Evolutionary conservation across 1,140 invertebrate species (phyloP).

Genomic region (Elymnias hypermnestra): DNA sequence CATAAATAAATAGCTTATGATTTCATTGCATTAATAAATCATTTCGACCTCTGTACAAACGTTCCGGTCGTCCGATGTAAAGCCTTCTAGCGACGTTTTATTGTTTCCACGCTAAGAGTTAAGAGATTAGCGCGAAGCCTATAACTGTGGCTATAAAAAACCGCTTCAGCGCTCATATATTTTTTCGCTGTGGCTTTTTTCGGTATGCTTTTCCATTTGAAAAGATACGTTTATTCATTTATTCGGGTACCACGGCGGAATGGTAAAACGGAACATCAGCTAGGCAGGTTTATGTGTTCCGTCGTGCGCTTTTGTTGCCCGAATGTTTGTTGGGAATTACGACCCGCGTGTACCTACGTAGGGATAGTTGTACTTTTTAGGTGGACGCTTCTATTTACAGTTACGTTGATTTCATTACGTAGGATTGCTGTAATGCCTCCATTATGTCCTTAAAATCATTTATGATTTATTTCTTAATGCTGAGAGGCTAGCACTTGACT

Average conservation of each 20-base stretch:
- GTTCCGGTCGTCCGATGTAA: background rate
- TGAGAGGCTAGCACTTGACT: too few relatives aligned
- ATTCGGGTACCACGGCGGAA: slow-evolving; percentile 23
- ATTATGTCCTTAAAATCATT: too few relatives aligned
- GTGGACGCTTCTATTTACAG: slow-evolving; percentile 13
- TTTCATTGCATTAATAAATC: too few relatives aligned
- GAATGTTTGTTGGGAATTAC: slow-evolving; percentile 29
- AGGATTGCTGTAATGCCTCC: background rate
- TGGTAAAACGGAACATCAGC: slow-evolving; percentile 18
- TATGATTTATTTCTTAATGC: too few relatives aligned
- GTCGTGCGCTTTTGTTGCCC: slow-evolving; percentile 32
- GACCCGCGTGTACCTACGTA: slow-evolving; percentile 18
- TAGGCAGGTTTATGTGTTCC: slow-evolving; percentile 36
- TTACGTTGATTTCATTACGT: slow-evolving; percentile 12
- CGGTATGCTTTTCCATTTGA: slow-evolving; percentile 46
- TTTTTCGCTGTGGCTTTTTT: slow-evolving; percentile 39
- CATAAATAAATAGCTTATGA: too few relatives aligned
- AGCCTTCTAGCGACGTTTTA: slow-evolving; percentile 32
- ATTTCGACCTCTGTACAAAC: too few relatives aligned
- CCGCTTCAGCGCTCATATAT: slow-evolving; percentile 38
- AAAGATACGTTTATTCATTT: slow-evolving; percentile 50
- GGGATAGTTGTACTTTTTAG: slow-evolving; percentile 16
- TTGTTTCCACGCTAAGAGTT: slow-evolving; percentile 51
- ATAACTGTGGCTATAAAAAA: slow-evolving; percentile 44
- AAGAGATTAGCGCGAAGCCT: slow-evolving; percentile 52